These are phyloP conservation scores for Neopipo cinnamomea DNA, from an alignment of 2,113 vertebrate species.

Conservation along the genomic window DNA sequence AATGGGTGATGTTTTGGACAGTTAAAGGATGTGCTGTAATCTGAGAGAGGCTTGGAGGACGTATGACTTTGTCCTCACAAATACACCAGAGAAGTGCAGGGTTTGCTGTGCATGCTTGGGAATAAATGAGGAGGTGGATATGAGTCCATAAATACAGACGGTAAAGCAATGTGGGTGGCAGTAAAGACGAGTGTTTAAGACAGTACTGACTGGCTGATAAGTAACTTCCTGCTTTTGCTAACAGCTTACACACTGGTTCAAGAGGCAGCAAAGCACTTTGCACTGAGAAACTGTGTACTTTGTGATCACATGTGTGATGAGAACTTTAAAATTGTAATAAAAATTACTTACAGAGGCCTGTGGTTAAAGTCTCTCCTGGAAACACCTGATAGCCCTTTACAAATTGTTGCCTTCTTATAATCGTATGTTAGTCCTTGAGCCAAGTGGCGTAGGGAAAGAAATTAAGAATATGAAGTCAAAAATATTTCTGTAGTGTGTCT, in stretches of 20 bases:
- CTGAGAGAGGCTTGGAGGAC: neutral
- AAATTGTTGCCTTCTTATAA: neutral
- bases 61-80: neutral
- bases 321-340: slow-evolving; percentile 47
- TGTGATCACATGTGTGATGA: neutral
- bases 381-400: neutral
- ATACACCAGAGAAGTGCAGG: neutral
- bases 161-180: neutral
- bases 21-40: neutral
- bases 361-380: slow-evolving; percentile 26
- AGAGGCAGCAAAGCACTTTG: neutral
- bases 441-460: neutral
- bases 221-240: slow-evolving; percentile 34
- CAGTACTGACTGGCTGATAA: neutral
- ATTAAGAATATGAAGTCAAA: neutral
- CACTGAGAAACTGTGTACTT: neutral
- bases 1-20: slow-evolving; percentile 39
- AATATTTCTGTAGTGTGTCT: neutral
- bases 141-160: neutral
- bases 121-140: neutral
- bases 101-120: neutral
- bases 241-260: slow-evolving; percentile 15
- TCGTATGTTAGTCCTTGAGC: neutral
- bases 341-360: neutral
- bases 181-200: neutral